Base-by-base conservation (phyloP, 1,140 invertebrate genomes). In the Drosophila watanabei region DNA sequence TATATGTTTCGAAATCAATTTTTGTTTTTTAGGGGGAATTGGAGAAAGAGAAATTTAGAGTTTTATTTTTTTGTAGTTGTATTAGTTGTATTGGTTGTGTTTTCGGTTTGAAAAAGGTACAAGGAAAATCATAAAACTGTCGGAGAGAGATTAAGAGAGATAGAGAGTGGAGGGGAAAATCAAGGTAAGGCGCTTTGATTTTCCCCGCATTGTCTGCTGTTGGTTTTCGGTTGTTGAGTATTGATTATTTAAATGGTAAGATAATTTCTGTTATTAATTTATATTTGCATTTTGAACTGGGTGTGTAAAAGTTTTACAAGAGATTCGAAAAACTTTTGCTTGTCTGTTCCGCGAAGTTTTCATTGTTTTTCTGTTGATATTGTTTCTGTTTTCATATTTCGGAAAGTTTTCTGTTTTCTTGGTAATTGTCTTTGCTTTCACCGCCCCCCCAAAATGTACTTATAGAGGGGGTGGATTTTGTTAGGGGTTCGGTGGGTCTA, bases 11-110 rank as follows among this genome's bases (percentile, higher is more conserved):
- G 86, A 90, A 91, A 91, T 83, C 65, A 89, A 73, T 85, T 80
- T 72, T 82, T 78, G 78, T 48, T 18, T 45, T 54, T 37, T 61
- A 66, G 64, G 79, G 87, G 82, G 88, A 79, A 85, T 89, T 87
- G 86, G 82, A 92, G 85, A 92, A 92, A 92, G 90, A 92, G 90
- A 92, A 92, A 90, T 91, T 82, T 86, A 92, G 77, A 92, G 88
- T 89, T 82, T 88, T 75, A 82, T 91, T 84, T 91, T 83, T 82
- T 71, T 73, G 62, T 70, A 54, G 35, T 68, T 60, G 68, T 75
- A 63, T 58, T 75, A 45, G 51, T 69, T 56, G 75, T 63, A 64
- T 79, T 64, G 70, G 61, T 80, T 62, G 79, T 69, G 71, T 62
- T 80, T 54, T 84, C 51, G 49, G 71, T 51, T 82, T 24, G 37